These are phyloP conservation scores for Labia minor DNA, from an alignment of 2,888 invertebrate genomes.

Conservation along the genomic window DNA sequence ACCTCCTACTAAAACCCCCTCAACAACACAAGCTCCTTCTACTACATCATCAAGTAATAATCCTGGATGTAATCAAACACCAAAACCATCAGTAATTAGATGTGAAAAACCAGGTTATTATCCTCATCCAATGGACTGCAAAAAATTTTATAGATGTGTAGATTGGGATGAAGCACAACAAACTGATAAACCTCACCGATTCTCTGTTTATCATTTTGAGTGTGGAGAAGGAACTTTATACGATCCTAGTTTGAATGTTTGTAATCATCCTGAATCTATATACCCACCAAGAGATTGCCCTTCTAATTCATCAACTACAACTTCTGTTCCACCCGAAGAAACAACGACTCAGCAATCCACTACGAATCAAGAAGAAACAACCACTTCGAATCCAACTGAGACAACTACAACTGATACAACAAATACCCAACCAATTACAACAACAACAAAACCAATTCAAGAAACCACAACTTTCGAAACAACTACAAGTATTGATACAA, in stretches of 20 bases:
- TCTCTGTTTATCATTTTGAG: conserved; percentile 53
- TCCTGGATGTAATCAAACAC: conserved; percentile 22
- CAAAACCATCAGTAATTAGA: conserved; percentile 25
- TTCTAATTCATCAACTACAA: conserved; percentile 22
- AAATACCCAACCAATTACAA: conserved; percentile 26
- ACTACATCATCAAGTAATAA: conserved; percentile 20
- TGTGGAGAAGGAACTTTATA: conserved; percentile 62
- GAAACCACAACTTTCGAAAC: conserved; percentile 17
- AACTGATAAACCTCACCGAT: conserved; percentile 41
- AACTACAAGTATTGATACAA: not conserved
- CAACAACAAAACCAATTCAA: conserved; percentile 13
- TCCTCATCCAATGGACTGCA: conserved; percentile 55
- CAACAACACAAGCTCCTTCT: not conserved
- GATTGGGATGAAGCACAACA: conserved; percentile 39
- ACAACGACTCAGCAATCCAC: conserved; percentile 21
- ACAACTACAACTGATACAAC: conserved; percentile 21
- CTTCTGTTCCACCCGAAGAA: conserved; percentile 26
- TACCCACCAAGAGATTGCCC: conserved; percentile 40
- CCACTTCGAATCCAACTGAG: conserved; percentile 22
- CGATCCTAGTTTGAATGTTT: conserved; percentile 54
- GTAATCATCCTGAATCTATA: conserved; percentile 55
- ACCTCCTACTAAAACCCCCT: not conserved
- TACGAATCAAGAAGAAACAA: conserved; percentile 8
- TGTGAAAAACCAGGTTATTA: conserved; percentile 62
- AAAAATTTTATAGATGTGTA: conserved; percentile 67